These are phyloP conservation scores for Pluvianellus socialis DNA, from an alignment of 2,113 vertebrate genomes.

Conservation along the genomic window DNA sequence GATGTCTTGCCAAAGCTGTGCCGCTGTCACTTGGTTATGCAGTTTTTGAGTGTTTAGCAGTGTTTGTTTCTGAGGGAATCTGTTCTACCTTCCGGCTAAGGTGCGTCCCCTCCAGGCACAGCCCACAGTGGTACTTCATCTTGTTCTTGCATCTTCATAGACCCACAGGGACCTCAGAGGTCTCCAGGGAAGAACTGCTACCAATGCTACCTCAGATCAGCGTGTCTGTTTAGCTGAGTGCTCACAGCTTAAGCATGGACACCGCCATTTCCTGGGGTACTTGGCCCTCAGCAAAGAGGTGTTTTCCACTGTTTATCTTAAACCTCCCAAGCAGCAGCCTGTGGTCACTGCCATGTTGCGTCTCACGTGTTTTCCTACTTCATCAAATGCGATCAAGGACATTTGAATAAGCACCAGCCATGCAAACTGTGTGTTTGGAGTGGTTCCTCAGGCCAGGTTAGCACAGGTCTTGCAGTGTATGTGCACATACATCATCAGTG, in stretches of 20 bases:
- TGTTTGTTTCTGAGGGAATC: background rate
- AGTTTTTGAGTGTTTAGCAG: background rate
- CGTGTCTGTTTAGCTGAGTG: background rate
- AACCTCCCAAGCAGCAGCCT: background rate
- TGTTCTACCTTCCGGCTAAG: background rate
- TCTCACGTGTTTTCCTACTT: background rate
- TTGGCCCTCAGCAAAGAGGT: background rate
- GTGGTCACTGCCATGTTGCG: background rate
- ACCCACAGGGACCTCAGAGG: background rate
- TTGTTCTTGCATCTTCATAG: background rate
- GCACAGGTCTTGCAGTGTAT: background rate
- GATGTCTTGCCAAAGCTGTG: constrained; percentile 37
- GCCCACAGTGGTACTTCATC: background rate
- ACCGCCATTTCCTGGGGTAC: background rate
- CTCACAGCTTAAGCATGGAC: background rate
- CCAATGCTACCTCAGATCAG: accelerated
- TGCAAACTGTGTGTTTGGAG: background rate
- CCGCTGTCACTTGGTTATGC: constrained; percentile 4
- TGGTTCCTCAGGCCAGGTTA: background rate
- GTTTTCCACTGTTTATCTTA: background rate
- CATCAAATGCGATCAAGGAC: background rate
- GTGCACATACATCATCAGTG: background rate
- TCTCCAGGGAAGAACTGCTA: background rate
- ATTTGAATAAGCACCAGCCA: background rate
- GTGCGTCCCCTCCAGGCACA: background rate